These are phyloP conservation scores for Stenopsyche tienmushanensis DNA, from an alignment of 1,140 invertebrate genomes.

Conservation along the genomic window DNA sequence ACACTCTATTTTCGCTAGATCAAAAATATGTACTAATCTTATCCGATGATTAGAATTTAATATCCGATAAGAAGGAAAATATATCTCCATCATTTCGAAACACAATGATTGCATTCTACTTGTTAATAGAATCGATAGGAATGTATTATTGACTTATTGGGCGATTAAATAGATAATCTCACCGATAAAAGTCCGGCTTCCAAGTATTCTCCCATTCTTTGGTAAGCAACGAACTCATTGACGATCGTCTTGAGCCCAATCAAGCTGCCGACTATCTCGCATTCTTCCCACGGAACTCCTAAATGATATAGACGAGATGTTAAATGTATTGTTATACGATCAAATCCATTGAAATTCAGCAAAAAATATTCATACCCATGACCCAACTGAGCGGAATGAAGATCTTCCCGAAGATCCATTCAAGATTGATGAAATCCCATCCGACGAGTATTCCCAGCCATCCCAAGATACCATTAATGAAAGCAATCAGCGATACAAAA, in stretches of 20 bases:
- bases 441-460: constrained; percentile 81
- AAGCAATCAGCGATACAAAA: constrained; percentile 83
- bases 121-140: too few species aligned
- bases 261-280: constrained; percentile 74
- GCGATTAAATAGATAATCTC: constrained; percentile 35
- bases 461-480: constrained; percentile 75
- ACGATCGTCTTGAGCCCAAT: constrained; percentile 88
- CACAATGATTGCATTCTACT: neutral
- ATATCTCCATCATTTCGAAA: too few species aligned
- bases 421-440: constrained; percentile 56
- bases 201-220: constrained; percentile 69
- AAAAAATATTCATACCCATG: constrained; percentile 51
- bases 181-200: constrained; percentile 60
- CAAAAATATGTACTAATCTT: too few species aligned
- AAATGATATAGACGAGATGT: constrained; percentile 28
- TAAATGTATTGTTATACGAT: neutral
- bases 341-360: neutral
- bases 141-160: neutral
- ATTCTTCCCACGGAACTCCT: constrained; percentile 78
- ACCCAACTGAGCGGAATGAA: constrained; percentile 83
- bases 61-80: too few species aligned
- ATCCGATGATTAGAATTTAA: too few species aligned
- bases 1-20: too few species aligned
- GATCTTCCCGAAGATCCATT: constrained; percentile 79
- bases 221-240: constrained; percentile 92